Base-by-base conservation (phyloP, 2,113 vertebrate species). In the Cathartes aura region DNA sequence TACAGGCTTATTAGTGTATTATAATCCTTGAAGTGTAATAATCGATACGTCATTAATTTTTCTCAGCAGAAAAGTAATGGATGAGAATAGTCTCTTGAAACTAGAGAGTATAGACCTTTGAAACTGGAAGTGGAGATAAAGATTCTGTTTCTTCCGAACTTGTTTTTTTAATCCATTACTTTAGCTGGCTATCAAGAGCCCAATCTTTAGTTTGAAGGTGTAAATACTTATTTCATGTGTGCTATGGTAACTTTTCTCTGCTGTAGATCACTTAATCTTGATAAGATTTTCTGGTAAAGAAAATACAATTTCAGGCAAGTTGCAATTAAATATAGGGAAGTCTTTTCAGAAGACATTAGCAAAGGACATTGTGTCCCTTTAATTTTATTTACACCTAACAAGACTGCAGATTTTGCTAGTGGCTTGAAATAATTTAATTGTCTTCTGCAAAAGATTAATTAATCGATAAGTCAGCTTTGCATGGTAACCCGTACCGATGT, bases 231-330 rank as follows among this genome's bases (percentile, higher is more conserved):
- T 42, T 82, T 84, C 26, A 6, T 11, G 5, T 82, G 38, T 45
- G 27, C 66, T 66, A 0, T 20, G 29, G 38, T 80, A 43, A 32
- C 50, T 86, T 64, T 89, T 48, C 26, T 64, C n/a, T 87, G 34
- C 73, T 74, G 73, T 89, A 52, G 55, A n/a, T 95, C 63, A 59
- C 58, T 97, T 95, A 22, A 67, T 87, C 84, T 70, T 76, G 90
- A 63, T 67, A 21, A 21, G 24, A 19, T 87, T 89, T 94, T 85
- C 72, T 75, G 66, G 30, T 84, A 55, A 78, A 56, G 26, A 87
- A 94, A 71, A 87, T 12, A 47, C 63, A 26, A 40, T 74, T 47
- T 90, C 88, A 96, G 97, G 45, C 92, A 86, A 91, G 94, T 95
- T 82, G 80, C 62, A 52, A 73, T 87, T 95, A 95, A 95, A 94